These are phyloP conservation scores for Crocidura indochinensis DNA, from an alignment of 2,797 vertebrate species.

Conservation along the genomic window DNA sequence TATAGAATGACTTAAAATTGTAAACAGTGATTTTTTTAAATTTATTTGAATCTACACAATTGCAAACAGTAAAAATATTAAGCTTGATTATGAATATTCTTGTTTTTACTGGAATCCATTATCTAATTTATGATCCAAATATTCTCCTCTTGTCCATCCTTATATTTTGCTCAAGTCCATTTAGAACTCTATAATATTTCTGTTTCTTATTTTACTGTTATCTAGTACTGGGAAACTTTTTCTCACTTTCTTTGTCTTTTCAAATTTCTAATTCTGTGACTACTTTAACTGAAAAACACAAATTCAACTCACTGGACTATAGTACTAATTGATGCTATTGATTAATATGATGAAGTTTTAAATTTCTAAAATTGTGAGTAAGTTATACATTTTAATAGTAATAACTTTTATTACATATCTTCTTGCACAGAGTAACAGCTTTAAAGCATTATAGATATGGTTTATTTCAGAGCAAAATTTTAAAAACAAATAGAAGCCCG, in stretches of 20 bases:
- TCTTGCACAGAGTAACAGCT: neutral
- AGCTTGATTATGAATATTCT: neutral
- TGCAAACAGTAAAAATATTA: neutral
- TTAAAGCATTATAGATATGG: slow-evolving; percentile 6
- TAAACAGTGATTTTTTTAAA: slow-evolving; percentile 39
- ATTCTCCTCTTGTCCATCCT: too few relatives aligned
- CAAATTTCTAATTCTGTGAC: too few relatives aligned
- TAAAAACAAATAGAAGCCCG: too few relatives aligned
- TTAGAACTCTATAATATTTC: too few relatives aligned
- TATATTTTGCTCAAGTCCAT: too few relatives aligned
- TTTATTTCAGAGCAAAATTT: neutral
- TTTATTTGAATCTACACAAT: slow-evolving; percentile 1
- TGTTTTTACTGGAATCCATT: too few relatives aligned
- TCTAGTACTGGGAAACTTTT: too few relatives aligned
- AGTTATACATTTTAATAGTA: slow-evolving; percentile 24
- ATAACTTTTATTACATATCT: neutral
- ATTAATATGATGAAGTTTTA: neutral
- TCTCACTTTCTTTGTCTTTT: too few relatives aligned
- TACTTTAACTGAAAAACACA: too few relatives aligned
- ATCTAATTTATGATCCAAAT: too few relatives aligned
- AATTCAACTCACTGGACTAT: too few relatives aligned
- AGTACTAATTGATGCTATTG: slow-evolving; percentile 3
- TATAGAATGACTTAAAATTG: neutral
- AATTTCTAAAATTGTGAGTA: slow-evolving; percentile 24
- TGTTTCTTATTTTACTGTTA: too few relatives aligned